These are phyloP conservation scores for Drosophila tristis DNA, from an alignment of 1,140 invertebrate species.

Conservation along the genomic window DNA sequence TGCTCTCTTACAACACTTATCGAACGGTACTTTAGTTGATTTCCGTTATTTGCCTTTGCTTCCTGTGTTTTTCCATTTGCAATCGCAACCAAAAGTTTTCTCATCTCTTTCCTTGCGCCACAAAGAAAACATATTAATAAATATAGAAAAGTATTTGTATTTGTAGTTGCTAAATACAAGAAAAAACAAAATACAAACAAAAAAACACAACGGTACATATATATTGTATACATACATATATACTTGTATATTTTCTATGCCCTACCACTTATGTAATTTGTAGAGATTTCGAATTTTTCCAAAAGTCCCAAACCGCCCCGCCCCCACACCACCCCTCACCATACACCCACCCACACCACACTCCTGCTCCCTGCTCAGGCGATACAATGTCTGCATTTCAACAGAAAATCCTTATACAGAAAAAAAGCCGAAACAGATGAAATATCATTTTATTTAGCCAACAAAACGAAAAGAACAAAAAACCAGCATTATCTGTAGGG, in stretches of 20 bases:
- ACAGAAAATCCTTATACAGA: conserved; percentile 16
- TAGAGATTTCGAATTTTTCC: conserved; percentile 74
- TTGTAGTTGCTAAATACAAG: conserved; percentile 78
- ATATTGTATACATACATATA: conserved; percentile 71
- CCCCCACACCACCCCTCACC: background rate
- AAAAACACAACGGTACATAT: conserved; percentile 66
- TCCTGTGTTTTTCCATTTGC: conserved; percentile 25
- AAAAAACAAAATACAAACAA: conserved; percentile 55
- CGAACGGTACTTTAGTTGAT: conserved; percentile 27
- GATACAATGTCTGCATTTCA: conserved; percentile 66
- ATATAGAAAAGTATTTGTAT: conserved; percentile 80
- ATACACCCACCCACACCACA: background rate
- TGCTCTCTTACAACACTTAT: conserved; percentile 16
- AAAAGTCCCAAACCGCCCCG: conserved; percentile 16
- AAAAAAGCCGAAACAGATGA: conserved; percentile 29
- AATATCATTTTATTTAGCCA: conserved; percentile 54
- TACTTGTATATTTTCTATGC: conserved; percentile 83
- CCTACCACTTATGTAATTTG: conserved; percentile 82
- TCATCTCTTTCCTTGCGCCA: conserved; percentile 43
- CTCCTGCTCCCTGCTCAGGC: conserved; percentile 10
- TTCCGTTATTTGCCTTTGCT: conserved; percentile 14
- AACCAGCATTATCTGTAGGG: conserved; percentile 30
- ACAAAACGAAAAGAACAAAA: conserved; percentile 22
- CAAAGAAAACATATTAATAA: conserved; percentile 54
- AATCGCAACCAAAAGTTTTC: conserved; percentile 30